Evolutionary conservation across 1,140 invertebrate genomes (phyloP).

Genomic region (Hyphantria cunea): DNA sequence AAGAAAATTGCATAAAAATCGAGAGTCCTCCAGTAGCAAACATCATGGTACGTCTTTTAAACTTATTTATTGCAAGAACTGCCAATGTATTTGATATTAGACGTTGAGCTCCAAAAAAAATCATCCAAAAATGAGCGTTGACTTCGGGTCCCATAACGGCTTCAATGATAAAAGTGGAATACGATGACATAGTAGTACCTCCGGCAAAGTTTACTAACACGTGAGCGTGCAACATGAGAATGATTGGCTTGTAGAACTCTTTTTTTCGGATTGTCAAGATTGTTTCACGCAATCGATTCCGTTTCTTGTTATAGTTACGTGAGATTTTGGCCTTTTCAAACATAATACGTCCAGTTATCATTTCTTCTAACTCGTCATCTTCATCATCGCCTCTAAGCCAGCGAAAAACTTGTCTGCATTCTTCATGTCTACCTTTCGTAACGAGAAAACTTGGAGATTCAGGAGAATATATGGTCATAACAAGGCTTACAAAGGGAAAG

Average conservation of each 20-base stretch:
- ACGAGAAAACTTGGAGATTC: constrained; percentile 88
- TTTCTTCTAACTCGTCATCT: constrained; percentile 58
- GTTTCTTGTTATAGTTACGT: constrained; percentile 32
- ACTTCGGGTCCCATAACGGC: constrained; percentile 71
- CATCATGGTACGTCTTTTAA: constrained; percentile 56
- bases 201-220: constrained; percentile 55
- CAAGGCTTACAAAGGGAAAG: constrained; percentile 68
- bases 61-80: constrained; percentile 54
- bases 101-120: constrained; percentile 81
- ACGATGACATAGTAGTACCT: constrained; percentile 83
- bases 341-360: constrained; percentile 50
- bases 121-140: constrained; percentile 84
- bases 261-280: constrained; percentile 46
- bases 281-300: constrained; percentile 23
- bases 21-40: constrained; percentile 47
- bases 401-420: constrained; percentile 70
- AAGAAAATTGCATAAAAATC: constrained; percentile 39
- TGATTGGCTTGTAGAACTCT: constrained; percentile 63
- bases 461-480: constrained; percentile 80
- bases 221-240: constrained; percentile 64
- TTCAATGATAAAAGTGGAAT: constrained; percentile 83
- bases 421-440: constrained; percentile 69
- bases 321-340: constrained; percentile 37
- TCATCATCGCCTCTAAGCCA: constrained; percentile 75
- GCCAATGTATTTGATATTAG: constrained; percentile 64